These are phyloP conservation scores for Chloroceryle aenea DNA, from an alignment of 2,113 vertebrate species.

Conservation along the genomic window DNA sequence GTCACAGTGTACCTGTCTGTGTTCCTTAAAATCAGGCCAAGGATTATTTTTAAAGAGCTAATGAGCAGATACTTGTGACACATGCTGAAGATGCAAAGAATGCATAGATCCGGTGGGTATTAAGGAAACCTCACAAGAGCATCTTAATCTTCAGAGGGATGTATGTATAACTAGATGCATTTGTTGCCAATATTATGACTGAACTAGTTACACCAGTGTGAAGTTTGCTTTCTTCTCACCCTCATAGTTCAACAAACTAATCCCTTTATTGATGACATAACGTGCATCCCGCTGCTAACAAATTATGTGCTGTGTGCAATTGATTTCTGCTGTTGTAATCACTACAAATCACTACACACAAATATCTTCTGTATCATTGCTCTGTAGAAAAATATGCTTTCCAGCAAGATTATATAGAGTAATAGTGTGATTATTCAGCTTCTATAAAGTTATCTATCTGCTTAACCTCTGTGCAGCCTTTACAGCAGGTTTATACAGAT, in stretches of 20 bases:
- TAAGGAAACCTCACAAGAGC: neutral
- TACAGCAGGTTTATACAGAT: slow-evolving; percentile 55
- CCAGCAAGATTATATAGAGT: slow-evolving; percentile 34
- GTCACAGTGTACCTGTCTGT: neutral
- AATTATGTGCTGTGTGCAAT: slow-evolving; percentile 37
- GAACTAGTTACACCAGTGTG: neutral
- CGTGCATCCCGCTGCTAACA: neutral
- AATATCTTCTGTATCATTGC: slow-evolving; percentile 48
- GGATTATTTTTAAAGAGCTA: neutral
- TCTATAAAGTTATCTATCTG: slow-evolving; percentile 37
- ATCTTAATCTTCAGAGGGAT: neutral
- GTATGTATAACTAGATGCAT: neutral
- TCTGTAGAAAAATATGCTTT: slow-evolving; percentile 42
- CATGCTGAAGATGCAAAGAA: neutral
- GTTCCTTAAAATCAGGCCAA: neutral
- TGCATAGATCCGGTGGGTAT: neutral
- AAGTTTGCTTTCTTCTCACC: slow-evolving; percentile 33
- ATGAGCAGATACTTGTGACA: neutral
- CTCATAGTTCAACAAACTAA: slow-evolving; percentile 45
- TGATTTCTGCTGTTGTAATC: slow-evolving; percentile 33
- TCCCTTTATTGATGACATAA: slow-evolving; percentile 25
- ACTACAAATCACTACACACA: neutral
- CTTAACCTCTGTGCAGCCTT: slow-evolving; percentile 63
- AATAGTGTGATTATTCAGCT: slow-evolving; percentile 39
- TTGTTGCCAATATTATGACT: slow-evolving; percentile 20